Evolutionary conservation across 2,113 vertebrate genomes (phyloP), one percentile per base, ranked within the genome.

Genomic region (Chaetodon trifascialis): DNA sequence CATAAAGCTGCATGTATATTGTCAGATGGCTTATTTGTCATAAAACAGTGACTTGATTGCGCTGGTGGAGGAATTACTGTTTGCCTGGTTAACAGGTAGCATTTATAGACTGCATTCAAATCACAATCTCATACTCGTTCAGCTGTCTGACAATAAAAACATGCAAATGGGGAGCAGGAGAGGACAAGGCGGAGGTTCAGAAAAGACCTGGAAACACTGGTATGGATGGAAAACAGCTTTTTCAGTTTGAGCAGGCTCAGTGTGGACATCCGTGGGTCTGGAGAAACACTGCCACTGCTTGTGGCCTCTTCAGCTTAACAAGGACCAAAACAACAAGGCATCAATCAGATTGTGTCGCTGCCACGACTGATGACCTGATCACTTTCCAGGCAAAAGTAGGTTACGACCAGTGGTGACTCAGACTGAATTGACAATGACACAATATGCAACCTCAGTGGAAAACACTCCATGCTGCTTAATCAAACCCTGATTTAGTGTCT

Each of bases 401-500:
- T 30, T 30, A 42, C 40, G 9, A 9, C 40, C 40, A 42, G 40
- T 4, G 9, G 42, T 44, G 42, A 44, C 42, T 9, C 42, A 44
- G 6, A 44, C 25, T 44, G 21, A 14, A 23, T 25, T 78, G 40
- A 63, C 34, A 14, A 38, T 25, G 14, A 7, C 38, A 70, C 36
- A 19, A 62, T 21, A 67, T 34, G 56, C 7, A 67, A 46, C 52
- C 16, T 67, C 34, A 34, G 30, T 16, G 8, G 42, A 80, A 88
- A 86, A 46, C 66, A 25, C 49, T 10, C 8, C 5, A 14, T 44
- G 17, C 63, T 67, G 38, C 56, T 47, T 49, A 40, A 73, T 90
- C 42, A 76, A 70, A 40, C 7, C 7, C 47, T 76, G 65, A 83
- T 64, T 65, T 65, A 30, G 60, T 49, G 38, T 52, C 76, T 86